Evolutionary conservation across 2,113 vertebrate genomes (phyloP).

Genomic region (Misgurnus mizolepis): DNA sequence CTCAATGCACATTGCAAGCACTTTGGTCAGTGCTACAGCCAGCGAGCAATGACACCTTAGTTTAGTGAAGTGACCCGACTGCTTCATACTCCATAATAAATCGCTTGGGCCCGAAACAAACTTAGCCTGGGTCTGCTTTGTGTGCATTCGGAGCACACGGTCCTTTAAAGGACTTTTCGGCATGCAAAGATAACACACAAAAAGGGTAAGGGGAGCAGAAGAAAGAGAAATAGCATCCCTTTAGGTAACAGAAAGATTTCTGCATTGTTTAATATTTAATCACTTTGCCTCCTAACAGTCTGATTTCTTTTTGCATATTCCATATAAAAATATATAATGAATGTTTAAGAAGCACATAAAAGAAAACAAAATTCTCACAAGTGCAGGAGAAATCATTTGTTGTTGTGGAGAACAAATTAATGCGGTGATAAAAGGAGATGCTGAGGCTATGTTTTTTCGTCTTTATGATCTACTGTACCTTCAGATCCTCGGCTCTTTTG

Average conservation of each 20-base stretch:
- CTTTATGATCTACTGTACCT: constrained; percentile 53
- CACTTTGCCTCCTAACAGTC: constrained; percentile 75
- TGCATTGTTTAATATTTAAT: constrained; percentile 85
- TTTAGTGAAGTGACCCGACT: constrained; percentile 80
- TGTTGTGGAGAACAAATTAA: constrained; percentile 75
- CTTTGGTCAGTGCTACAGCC: constrained; percentile 73
- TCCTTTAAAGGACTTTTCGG: constrained; percentile 73
- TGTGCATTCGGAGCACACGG: constrained; percentile 66
- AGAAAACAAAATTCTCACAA: constrained; percentile 70
- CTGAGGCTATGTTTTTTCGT: constrained; percentile 65
- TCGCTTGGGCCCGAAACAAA: constrained; percentile 66
- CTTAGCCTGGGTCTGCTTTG: constrained; percentile 60
- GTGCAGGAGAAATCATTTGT: constrained; percentile 73
- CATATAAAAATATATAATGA: constrained; percentile 81
- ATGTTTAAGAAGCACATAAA: constrained; percentile 78
- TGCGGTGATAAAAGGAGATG: constrained; percentile 69
- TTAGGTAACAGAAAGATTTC: constrained; percentile 80
- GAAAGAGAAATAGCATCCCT: constrained; percentile 74
- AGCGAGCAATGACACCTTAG: constrained; percentile 75
- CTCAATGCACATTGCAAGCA: constrained; percentile 77
- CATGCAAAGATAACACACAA: constrained; percentile 55
- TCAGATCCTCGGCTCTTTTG: constrained; percentile 65
- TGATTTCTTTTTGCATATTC: constrained; percentile 77
- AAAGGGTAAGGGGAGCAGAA: constrained; percentile 55
- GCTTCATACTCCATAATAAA: constrained; percentile 75